A percentile compares a stretch with the other conserved stretches of the same genome.
These are phyloP conservation scores for Seira ritae DNA, from an alignment of 2,888 invertebrate species.

Conservation along the genomic window DNA sequence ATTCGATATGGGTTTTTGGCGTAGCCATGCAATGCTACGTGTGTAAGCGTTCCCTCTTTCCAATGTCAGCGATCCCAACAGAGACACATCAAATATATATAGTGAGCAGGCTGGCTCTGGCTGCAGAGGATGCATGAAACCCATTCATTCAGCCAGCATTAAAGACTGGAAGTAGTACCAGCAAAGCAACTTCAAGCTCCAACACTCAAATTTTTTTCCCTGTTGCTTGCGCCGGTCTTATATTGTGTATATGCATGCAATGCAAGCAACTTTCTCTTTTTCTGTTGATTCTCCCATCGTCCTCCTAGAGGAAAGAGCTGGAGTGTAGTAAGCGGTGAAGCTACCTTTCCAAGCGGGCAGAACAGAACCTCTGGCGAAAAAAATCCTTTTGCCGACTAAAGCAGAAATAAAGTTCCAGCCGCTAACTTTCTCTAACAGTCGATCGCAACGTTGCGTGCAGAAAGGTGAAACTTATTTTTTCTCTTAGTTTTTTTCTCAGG, in stretches of 20 bases:
- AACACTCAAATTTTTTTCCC: not conserved
- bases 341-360: not conserved
- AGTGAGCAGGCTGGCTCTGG: not conserved
- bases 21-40: not conserved
- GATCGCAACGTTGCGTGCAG: conserved; percentile 64
- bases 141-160: not conserved
- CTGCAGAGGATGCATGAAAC: not conserved
- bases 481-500: not conserved
- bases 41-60: conserved; percentile 8
- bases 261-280: conserved; percentile 6
- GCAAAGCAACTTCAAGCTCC: not conserved
- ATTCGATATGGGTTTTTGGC: not conserved
- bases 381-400: conserved; percentile 2
- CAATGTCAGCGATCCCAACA: conserved; percentile 23
- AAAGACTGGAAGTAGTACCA: not conserved
- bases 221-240: not conserved
- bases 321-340: not conserved
- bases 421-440: conserved; percentile 61
- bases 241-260: not conserved
- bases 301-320: not conserved
- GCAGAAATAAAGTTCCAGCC: conserved; percentile 61
- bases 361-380: not conserved
- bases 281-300: conserved; percentile 21
- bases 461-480: conserved; percentile 48
- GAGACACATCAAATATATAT: conserved; percentile 32